Conservation (phyloP, 1,140 invertebrate species). For the Heterodera schachtii region DNA sequence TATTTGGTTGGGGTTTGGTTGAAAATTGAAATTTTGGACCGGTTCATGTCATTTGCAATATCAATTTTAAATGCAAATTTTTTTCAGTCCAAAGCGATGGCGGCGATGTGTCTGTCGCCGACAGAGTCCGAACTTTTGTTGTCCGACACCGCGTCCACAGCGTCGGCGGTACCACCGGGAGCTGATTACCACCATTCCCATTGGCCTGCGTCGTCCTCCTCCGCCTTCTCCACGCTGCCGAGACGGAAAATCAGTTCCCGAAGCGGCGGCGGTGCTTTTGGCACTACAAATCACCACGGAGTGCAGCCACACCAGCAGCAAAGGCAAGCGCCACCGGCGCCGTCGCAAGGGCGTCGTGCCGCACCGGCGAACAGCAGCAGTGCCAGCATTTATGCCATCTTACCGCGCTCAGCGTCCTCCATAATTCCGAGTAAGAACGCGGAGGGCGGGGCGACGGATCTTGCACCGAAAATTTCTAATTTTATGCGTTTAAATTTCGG, state of each 20-base stretch:
- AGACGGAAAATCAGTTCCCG: background rate
- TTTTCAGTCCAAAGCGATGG: constrained; percentile 5
- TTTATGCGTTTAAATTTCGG: too few species aligned
- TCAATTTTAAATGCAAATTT: too few species aligned
- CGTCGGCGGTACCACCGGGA: background rate
- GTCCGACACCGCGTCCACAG: background rate
- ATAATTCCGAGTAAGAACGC: background rate
- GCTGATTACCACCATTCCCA: background rate
- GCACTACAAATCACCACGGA: background rate
- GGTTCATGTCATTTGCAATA: too few species aligned
- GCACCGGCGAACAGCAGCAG: background rate
- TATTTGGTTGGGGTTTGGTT: too few species aligned
- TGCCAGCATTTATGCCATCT: background rate
- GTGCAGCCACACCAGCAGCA: background rate
- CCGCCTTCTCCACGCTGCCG: background rate
- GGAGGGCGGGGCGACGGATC: too few species aligned
- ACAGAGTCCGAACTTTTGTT: constrained; percentile 6
- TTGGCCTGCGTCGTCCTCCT: background rate
- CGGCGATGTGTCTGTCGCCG: constrained; percentile 2
- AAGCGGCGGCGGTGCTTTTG: background rate
- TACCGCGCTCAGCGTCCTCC: background rate
- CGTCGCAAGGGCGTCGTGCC: too few species aligned
- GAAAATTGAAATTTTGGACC: too few species aligned
- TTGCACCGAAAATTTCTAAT: background rate
- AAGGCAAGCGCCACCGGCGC: background rate